Conservation (phyloP, 1,140 invertebrate species). For the silkworm (Bombyx mori) region ASM3026992v2 NC_085121.1:4341501-4342000, state of each 20-base stretch:
- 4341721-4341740: slow-evolving; percentile 26
- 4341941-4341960: slow-evolving; percentile 39
- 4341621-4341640: slow-evolving; percentile 40
- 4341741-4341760: slow-evolving; percentile 62
- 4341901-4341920: slow-evolving; percentile 1
- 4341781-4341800: slow-evolving; percentile 48
- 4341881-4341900: slow-evolving; percentile 12
- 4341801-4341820: slow-evolving; percentile 22
- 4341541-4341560: slow-evolving; percentile 17
- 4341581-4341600: slow-evolving; percentile 47
- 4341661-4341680: slow-evolving; percentile 16
- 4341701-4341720: slow-evolving; percentile 24
- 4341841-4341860: slow-evolving; percentile 40
- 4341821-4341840: slow-evolving; percentile 31
- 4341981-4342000: slow-evolving; percentile 53
- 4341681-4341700: slow-evolving; percentile 21
- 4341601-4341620: slow-evolving; percentile 44
- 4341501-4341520: neutral
- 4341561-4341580: slow-evolving; percentile 37
- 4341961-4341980: slow-evolving; percentile 52
- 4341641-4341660: slow-evolving; percentile 23
- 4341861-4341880: slow-evolving; percentile 35
- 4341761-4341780: slow-evolving; percentile 66
- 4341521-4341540: slow-evolving; percentile 9
- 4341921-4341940: slow-evolving; percentile 6